phyloP scores from a whole-genome alignment of 2,113 vertebrate genomes.

The Elephas maximus region DNA sequence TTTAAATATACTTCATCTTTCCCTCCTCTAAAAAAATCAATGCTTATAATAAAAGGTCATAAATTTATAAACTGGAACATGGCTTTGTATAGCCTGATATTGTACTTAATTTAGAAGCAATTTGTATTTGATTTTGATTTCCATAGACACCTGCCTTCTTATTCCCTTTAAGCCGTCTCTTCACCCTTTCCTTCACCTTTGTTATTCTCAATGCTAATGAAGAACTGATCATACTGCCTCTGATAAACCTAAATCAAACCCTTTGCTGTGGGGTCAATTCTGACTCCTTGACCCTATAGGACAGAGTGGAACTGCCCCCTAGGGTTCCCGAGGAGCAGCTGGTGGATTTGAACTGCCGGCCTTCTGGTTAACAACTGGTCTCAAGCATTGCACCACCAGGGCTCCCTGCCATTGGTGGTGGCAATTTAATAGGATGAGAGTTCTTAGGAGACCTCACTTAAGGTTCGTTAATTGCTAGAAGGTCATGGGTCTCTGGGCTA shows the following conservation, averaged over 20 bases:
- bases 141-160: neutral
- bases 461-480: constrained; percentile 17
- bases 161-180: constrained; percentile 36
- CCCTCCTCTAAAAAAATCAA: neutral
- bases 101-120: constrained; percentile 54
- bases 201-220: constrained; percentile 29
- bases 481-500: neutral
- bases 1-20: constrained; percentile 18
- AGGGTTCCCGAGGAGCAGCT: too few species aligned
- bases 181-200: neutral
- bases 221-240: constrained; percentile 29
- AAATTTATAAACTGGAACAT: neutral
- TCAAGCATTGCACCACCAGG: too few species aligned
- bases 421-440: neutral
- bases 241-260: neutral
- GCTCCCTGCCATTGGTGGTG: neutral
- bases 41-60: constrained; percentile 12
- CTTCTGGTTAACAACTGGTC: too few species aligned
- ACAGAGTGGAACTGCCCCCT: too few species aligned
- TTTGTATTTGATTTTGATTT: constrained; percentile 36
- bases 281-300: too few species aligned
- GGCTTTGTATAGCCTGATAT: neutral
- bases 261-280: too few species aligned
- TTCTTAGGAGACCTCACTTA: constrained; percentile 30
- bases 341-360: too few species aligned